Evolutionary conservation across 1,140 invertebrate species (phyloP), one percentile per base, ranked within the genome.

Genomic region (Bombyx mandarina): DNA sequence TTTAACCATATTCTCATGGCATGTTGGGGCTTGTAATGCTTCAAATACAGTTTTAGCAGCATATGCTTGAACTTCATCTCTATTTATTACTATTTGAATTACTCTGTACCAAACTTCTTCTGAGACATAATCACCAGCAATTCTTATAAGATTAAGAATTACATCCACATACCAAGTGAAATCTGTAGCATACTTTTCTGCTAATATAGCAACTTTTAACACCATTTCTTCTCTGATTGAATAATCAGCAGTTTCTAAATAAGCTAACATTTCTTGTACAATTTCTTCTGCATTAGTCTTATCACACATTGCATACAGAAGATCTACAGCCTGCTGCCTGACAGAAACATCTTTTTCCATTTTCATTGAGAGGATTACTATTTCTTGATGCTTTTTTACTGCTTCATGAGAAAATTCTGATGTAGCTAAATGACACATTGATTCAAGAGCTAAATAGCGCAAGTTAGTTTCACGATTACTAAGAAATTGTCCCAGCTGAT

Each of bases 1-100:
- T 93, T 99, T 99, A 0, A 99, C 98, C 98, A 99, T 99, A 86
- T 99, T 99, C 90, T 99, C 99, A 88, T 99, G 99, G 82, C 98
- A 99, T 52, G 98, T 98, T 42, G 97, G 97, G 49, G 98, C 97
- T 91, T 99, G 97, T 52, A 99, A 87, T 62, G 98, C 96, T 88
- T 99, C 98, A 90, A 99, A 99, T 6, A 99, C 98, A 45, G 98
- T 99, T 90, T 99, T 99, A 7, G 99, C 98, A 51, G 99, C 98
- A 89, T 99, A 99, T 18, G 98, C 98, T 88, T 98, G 97, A 1
- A 99, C 98, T 89, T 99, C 99, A 82, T 99, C 98, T 72, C 98
- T 91, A 82, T 99, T 99, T 49, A 99, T 99, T 10, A 99, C 98
- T 73, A 99, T 99, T 89, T 99, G 98, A 68, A 99, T 99, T 47